Percentiles rank a stretch among this genome's conserved stretches.
Conservation (phyloP, 1,140 invertebrate genomes). For the Drosophila bocki region DNA sequence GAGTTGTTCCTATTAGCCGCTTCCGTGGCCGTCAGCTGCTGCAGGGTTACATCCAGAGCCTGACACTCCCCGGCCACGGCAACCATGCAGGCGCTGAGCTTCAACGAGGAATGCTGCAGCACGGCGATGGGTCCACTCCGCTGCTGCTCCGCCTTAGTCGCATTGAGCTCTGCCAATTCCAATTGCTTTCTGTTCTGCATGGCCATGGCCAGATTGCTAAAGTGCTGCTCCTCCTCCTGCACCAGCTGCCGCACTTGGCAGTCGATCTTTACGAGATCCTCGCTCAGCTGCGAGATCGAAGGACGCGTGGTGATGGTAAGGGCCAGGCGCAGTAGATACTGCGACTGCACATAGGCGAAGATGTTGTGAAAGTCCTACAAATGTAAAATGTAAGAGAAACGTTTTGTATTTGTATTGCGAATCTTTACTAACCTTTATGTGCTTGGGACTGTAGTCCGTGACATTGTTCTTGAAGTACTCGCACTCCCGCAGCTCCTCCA, state of each 20-base stretch:
- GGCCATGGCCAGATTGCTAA: conserved; percentile 70
- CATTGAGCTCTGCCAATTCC: conserved; percentile 69
- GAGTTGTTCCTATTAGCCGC: conserved; percentile 71
- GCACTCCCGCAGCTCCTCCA: conserved; percentile 82
- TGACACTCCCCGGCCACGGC: conserved; percentile 82
- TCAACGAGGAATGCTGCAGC: conserved; percentile 78
- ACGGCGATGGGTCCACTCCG: conserved; percentile 71
- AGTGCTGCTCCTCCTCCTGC: conserved; percentile 80
- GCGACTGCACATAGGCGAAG: conserved; percentile 84
- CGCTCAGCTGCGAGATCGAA: conserved; percentile 71
- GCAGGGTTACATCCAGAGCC: conserved; percentile 75
- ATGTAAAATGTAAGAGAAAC: not conserved
- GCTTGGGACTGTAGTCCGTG: conserved; percentile 82
- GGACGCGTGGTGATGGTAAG: conserved; percentile 76
- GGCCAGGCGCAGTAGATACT: conserved; percentile 77
- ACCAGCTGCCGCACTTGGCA: conserved; percentile 74
- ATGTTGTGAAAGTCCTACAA: conserved; percentile 84
- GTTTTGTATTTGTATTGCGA: not conserved
- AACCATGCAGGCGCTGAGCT: conserved; percentile 81
- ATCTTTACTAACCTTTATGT: conserved; percentile 66
- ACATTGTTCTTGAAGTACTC: conserved; percentile 84
- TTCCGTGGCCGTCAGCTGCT: conserved; percentile 69
- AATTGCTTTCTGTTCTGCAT: conserved; percentile 75
- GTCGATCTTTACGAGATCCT: conserved; percentile 73
- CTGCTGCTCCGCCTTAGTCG: conserved; percentile 55